phyloP scores from a whole-genome alignment of 2,888 invertebrate species.

The Hymenopus coronatus region DNA sequence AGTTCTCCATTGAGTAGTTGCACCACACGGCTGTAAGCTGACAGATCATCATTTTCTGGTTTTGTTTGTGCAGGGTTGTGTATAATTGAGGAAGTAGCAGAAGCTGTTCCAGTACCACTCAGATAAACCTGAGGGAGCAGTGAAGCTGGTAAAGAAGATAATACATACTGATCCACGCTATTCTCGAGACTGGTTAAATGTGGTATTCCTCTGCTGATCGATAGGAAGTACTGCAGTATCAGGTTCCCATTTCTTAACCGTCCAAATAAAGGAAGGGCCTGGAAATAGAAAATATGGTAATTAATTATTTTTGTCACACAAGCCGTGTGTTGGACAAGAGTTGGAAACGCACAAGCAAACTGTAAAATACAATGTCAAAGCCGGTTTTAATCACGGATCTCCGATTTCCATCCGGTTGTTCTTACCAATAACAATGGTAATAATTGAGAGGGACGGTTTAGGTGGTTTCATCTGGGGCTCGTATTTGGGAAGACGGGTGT shows the following conservation, averaged over 20 bases:
- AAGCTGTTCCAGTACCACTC: no score
- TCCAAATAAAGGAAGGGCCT: background rate
- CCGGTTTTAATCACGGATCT: no score
- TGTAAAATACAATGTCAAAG: no score
- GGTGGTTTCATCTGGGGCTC: no score
- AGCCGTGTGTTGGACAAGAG: no score
- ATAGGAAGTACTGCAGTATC: background rate
- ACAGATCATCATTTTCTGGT: background rate
- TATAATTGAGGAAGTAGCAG: no score
- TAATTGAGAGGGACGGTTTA: no score
- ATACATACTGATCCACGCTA: background rate
- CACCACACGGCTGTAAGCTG: background rate
- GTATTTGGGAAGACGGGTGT: no score
- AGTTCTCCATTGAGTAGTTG: background rate
- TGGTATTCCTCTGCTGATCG: background rate
- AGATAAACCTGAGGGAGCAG: background rate
- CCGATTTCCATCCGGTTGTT: no score
- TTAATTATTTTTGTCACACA: no score
- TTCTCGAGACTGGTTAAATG: background rate
- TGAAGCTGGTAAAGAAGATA: background rate
- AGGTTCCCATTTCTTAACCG: background rate
- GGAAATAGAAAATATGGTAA: background rate
- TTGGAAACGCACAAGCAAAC: no score
- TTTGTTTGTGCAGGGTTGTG: background rate
- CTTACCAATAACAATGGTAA: no score